phyloP scores from a whole-genome alignment of 1,140 invertebrate species.

The Drosophila quadrilineata region DNA sequence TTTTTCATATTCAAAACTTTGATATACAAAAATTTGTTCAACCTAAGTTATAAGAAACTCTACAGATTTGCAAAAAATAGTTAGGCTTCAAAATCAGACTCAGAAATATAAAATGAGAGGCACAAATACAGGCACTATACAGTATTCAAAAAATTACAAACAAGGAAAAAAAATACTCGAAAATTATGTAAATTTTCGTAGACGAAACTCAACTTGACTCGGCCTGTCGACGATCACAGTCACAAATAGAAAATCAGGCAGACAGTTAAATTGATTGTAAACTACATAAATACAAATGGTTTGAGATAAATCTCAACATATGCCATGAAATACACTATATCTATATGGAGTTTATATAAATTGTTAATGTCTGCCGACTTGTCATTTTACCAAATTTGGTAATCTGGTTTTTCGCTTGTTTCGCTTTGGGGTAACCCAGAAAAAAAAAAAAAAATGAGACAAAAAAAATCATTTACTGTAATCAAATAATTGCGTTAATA shows the following conservation, averaged over 20 bases:
- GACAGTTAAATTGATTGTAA: constrained; percentile 73
- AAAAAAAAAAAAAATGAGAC: too few species aligned
- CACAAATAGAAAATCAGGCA: constrained; percentile 57
- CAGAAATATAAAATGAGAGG: too few species aligned
- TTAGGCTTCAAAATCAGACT: too few species aligned
- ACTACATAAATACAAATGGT: constrained; percentile 45
- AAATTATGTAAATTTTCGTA: constrained; percentile 66
- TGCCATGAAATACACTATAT: constrained; percentile 27
- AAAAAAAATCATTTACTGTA: constrained; percentile 52
- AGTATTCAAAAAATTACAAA: too few species aligned
- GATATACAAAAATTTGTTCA: too few species aligned
- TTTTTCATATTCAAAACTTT: too few species aligned
- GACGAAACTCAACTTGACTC: constrained; percentile 40
- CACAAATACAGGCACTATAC: too few species aligned
- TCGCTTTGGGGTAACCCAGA: constrained; percentile 17
- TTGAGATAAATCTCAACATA: constrained; percentile 24
- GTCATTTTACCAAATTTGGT: constrained; percentile 69
- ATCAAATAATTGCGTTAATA: constrained; percentile 72
- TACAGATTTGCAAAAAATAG: too few species aligned
- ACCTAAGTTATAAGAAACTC: too few species aligned
- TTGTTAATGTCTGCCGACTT: constrained; percentile 29
- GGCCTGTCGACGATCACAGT: constrained; percentile 30
- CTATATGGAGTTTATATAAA: constrained; percentile 16
- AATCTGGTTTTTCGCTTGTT: constrained; percentile 19
- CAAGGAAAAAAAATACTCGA: too few species aligned